Conservation (phyloP, 2,113 vertebrate species). For the Telmatochromis bifrenatus region DNA sequence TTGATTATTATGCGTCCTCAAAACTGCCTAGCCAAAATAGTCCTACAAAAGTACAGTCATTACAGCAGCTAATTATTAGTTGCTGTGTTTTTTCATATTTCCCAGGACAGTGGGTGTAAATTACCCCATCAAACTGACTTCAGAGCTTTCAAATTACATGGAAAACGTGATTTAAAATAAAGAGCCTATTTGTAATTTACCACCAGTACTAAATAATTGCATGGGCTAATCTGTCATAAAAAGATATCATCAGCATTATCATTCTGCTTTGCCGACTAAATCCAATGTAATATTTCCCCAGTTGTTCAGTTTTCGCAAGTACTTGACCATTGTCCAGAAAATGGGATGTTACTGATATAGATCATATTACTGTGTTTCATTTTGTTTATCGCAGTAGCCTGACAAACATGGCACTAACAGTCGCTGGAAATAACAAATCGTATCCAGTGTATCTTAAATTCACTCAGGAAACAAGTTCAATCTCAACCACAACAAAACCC, state of each 20-base stretch:
- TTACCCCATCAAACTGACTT: neutral
- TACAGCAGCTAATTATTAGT: neutral
- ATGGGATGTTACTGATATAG: constrained; percentile 5
- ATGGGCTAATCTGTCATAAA: neutral
- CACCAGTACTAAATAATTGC: neutral
- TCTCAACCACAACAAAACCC: neutral
- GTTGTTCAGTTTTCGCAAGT: neutral
- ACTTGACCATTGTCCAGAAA: constrained; percentile 12
- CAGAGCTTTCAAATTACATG: neutral
- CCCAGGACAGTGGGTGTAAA: neutral
- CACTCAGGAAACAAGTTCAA: neutral
- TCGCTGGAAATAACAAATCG: neutral
- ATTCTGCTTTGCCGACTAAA: neutral
- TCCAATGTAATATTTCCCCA: neutral
- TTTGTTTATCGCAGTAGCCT: neutral
- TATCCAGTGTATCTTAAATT: neutral
- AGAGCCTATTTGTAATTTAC: neutral
- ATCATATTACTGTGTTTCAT: neutral
- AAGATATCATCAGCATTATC: neutral
- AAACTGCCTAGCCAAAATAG: neutral
- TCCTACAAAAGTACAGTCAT: neutral
- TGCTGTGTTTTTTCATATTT: neutral
- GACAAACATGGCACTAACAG: neutral
- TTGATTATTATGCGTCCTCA: neutral
- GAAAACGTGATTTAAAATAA: neutral